Conservation (phyloP, 1,140 invertebrate genomes). For the Yoshiicerus persimilis region DNA sequence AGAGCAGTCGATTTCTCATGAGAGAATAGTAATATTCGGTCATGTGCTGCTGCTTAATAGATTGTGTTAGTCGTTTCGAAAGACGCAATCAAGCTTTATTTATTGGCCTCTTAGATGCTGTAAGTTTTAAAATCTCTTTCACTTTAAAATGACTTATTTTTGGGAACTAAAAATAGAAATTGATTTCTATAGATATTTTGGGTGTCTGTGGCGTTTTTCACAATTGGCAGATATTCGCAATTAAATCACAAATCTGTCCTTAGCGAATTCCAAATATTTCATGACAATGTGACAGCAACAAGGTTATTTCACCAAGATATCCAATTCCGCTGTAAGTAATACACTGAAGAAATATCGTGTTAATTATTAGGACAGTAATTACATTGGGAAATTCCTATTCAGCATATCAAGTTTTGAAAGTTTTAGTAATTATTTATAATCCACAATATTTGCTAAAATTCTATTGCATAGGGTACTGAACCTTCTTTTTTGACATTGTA, state of each 20-base stretch:
- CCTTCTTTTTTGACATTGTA: neutral
- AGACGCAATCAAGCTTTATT: neutral
- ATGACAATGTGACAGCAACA: neutral
- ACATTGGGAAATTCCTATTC: no score
- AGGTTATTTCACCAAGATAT: neutral
- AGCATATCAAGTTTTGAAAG: no score
- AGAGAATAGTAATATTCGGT: neutral
- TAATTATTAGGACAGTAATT: no score
- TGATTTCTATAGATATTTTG: neutral
- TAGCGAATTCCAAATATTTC: neutral
- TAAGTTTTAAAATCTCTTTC: neutral
- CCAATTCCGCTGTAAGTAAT: neutral
- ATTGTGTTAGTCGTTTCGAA: neutral
- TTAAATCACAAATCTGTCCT: no score
- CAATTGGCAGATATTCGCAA: neutral
- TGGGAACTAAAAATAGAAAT: no score
- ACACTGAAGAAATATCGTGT: no score
- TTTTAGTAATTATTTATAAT: no score
- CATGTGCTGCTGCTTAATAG: neutral
- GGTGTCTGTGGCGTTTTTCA: neutral
- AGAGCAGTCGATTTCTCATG: neutral
- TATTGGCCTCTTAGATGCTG: neutral
- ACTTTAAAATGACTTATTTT: no score
- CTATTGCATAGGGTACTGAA: no score
- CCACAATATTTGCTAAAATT: no score